Conservation (phyloP, 35 echinoderm and acorn worm genomes). For the Eucidaris tribuloides region DNA sequence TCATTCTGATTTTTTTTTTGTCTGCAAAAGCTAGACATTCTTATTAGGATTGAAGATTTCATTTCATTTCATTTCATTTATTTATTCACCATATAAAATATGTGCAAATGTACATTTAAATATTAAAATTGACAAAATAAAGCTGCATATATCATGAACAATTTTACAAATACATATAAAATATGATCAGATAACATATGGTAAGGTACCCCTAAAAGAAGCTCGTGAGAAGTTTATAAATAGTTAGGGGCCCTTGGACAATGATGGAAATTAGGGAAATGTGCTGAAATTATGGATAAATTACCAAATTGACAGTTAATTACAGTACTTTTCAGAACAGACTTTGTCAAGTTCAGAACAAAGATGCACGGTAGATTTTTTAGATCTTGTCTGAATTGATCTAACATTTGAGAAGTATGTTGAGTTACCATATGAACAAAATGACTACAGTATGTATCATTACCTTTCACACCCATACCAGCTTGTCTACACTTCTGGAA, state of each 20-base stretch:
- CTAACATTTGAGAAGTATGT: neutral
- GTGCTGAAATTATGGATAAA: neutral
- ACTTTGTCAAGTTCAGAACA: no score
- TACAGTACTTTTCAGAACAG: neutral
- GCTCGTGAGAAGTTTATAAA: no score
- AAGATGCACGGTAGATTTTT: neutral
- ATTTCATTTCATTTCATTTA: no score
- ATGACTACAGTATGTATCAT: neutral
- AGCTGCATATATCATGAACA: no score
- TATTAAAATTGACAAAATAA: neutral
- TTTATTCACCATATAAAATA: no score
- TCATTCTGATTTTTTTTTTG: no score
- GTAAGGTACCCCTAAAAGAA: no score
- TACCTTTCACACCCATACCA: constrained; percentile 33
- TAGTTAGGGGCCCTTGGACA: no score
- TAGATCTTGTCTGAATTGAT: neutral
- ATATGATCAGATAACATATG: no score
- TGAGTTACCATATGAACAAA: neutral
- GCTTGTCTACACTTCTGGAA: constrained; percentile 12
- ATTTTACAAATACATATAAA: no score
- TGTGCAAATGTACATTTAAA: no score
- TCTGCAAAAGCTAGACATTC: neutral
- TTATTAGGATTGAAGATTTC: neutral
- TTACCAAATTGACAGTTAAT: neutral
- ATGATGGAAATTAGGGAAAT: neutral